Conservation (phyloP, 2,113 vertebrate genomes). For the Pseudorasbora parva region DNA sequence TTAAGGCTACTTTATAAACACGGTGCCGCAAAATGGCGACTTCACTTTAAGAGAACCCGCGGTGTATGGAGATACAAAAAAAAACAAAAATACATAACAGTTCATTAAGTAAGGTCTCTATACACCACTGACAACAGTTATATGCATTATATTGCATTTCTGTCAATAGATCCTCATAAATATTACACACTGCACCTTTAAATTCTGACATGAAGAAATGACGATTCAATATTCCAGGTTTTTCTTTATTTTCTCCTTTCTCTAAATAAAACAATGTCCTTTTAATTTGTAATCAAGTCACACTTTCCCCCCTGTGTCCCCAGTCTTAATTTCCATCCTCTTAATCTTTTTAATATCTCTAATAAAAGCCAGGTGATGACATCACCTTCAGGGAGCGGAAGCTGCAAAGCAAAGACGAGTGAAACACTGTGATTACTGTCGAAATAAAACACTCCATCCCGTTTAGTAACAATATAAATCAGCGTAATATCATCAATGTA, state of each 20-base stretch:
- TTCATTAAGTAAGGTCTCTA: too few relatives aligned
- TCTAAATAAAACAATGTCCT: neutral
- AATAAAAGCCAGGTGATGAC: neutral
- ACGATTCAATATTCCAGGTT: neutral
- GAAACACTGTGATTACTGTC: neutral
- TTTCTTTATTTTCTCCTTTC: neutral
- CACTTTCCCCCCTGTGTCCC: neutral
- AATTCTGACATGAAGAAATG: neutral
- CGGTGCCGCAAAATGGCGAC: too few relatives aligned
- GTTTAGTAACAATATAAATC: neutral
- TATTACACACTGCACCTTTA: too few relatives aligned
- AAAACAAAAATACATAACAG: too few relatives aligned
- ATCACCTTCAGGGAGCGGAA: too few relatives aligned
- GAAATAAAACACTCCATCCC: neutral
- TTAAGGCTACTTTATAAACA: too few relatives aligned
- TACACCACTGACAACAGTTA: too few relatives aligned
- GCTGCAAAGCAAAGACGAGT: too few relatives aligned
- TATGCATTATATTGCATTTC: too few relatives aligned
- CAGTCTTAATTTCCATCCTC: neutral
- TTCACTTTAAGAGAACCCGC: too few relatives aligned
- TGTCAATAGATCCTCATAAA: too few relatives aligned
- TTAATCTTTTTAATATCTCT: neutral
- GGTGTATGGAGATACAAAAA: too few relatives aligned
- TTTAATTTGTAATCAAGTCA: neutral
- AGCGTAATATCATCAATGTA: neutral